Evolutionary conservation across 1,140 invertebrate species (phyloP).

Genomic region (Tachypleus tridentatus): DNA sequence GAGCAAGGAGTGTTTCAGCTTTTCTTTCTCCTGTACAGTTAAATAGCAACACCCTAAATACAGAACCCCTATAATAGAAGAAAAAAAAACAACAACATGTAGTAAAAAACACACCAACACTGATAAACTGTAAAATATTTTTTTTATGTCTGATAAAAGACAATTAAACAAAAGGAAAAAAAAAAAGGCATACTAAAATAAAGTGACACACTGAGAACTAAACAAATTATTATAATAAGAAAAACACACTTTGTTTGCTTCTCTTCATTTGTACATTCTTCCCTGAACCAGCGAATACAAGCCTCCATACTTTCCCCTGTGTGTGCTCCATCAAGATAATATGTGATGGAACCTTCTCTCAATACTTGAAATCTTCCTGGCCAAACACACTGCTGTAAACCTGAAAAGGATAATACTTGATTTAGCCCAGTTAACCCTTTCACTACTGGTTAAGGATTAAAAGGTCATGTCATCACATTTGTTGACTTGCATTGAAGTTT

Average conservation of each 20-base stretch:
- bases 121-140: too few relatives aligned
- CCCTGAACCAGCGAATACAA: conserved; percentile 67
- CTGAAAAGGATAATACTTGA: conserved; percentile 19
- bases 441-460: too few relatives aligned
- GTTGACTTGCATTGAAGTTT: too few relatives aligned
- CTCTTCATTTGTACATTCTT: conserved; percentile 25
- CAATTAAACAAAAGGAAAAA: too few relatives aligned
- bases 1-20: conserved; percentile 45
- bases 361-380: conserved; percentile 40
- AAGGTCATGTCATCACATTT: too few relatives aligned
- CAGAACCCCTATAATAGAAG: neutral
- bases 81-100: too few relatives aligned
- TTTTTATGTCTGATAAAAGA: too few relatives aligned
- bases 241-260: neutral
- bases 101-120: neutral
- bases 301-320: conserved; percentile 75
- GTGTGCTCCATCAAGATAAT: conserved; percentile 90
- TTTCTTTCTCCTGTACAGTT: conserved; percentile 68
- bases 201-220: neutral
- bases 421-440: neutral
- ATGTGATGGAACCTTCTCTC: conserved; percentile 35
- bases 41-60: conserved; percentile 55
- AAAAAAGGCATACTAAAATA: neutral
- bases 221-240: neutral
- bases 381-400: conserved; percentile 37